Percentiles rank a stretch among this genome's conserved stretches.
These are phyloP conservation scores for Rhagonycha fulva DNA, from an alignment of 2,888 invertebrate species.

Conservation along the genomic window DNA sequence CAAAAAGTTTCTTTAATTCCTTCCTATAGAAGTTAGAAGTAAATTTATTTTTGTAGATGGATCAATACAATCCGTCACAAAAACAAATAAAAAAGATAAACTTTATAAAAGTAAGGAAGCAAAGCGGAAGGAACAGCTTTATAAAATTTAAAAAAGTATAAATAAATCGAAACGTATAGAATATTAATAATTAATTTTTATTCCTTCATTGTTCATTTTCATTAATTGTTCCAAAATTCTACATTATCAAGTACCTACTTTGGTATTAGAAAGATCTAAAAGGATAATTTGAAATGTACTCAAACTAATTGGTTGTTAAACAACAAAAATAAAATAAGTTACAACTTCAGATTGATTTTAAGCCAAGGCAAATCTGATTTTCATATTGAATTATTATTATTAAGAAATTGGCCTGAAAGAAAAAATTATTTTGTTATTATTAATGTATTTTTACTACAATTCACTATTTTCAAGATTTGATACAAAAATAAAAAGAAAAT, in stretches of 20 bases:
- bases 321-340: not conserved
- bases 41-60: not conserved
- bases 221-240: not conserved
- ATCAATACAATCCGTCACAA: not conserved
- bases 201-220: not conserved
- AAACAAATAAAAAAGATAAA: not conserved
- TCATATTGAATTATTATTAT: not conserved
- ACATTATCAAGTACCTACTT: not conserved
- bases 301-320: not conserved
- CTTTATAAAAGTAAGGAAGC: not conserved
- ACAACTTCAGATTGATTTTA: not conserved
- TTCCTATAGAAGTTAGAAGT: not conserved
- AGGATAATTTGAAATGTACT: not conserved
- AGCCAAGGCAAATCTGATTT: not conserved
- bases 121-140: not conserved
- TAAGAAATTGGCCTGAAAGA: not conserved
- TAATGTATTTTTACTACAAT: not conserved
- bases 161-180: not conserved
- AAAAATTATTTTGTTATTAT: not conserved
- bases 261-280: not conserved
- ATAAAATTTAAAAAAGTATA: not conserved
- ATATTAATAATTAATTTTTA: not conserved
- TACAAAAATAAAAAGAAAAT: not conserved
- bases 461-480: not conserved
- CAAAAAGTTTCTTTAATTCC: not conserved